Evolutionary conservation across 2,888 invertebrate species (phyloP).

Genomic region (Drosophila meridiana): DNA sequence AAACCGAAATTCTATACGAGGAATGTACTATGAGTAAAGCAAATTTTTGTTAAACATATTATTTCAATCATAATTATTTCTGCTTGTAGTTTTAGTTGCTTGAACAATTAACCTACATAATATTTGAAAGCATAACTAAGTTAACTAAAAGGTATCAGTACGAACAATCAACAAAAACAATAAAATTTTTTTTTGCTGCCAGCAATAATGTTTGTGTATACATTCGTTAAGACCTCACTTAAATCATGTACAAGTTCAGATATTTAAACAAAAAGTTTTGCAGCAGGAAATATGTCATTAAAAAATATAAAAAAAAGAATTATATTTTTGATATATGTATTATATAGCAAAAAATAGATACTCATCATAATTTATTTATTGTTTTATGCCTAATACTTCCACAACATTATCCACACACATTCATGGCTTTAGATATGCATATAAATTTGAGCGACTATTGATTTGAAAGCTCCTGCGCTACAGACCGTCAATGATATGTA

Average conservation of each 20-base stretch:
- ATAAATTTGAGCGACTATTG: conserved; percentile 2
- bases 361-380: background rate
- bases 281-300: background rate
- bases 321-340: too few relatives aligned
- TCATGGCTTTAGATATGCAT: conserved; percentile 20
- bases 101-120: background rate
- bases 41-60: background rate
- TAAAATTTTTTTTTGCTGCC: background rate
- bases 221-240: background rate
- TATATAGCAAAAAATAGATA: too few relatives aligned
- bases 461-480: conserved; percentile 10
- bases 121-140: background rate
- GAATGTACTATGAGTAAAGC: too few relatives aligned
- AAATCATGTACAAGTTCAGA: background rate
- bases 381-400: background rate
- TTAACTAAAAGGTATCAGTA: background rate
- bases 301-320: too few relatives aligned
- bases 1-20: too few relatives aligned
- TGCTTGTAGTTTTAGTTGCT: background rate
- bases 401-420: background rate
- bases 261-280: background rate
- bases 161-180: background rate
- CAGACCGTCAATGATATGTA: conserved; percentile 20
- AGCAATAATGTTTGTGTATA: background rate
- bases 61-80: background rate